Evolutionary conservation across 2,888 invertebrate species (phyloP).

Genomic region (Stegana nigrithorax): DNA sequence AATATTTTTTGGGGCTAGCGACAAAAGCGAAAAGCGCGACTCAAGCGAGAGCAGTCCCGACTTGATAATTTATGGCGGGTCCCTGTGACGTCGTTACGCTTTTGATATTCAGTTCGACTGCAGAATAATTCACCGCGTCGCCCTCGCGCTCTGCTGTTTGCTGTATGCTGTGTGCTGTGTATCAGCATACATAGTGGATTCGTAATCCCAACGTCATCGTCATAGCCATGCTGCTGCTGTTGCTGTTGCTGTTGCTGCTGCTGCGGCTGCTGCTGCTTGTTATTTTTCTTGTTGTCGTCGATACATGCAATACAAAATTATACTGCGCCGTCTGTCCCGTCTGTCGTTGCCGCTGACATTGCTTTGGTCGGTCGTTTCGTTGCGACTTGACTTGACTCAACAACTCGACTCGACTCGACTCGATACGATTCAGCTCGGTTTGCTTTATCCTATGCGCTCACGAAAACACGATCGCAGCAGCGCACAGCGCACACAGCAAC

Average conservation of each 20-base stretch:
- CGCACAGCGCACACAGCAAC: too few relatives aligned
- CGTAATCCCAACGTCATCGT: too few relatives aligned
- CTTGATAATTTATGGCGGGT: constrained; percentile 66
- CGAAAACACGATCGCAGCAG: constrained; percentile 39
- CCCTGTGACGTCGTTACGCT: constrained; percentile 64
- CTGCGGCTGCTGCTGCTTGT: neutral
- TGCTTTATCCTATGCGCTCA: constrained; percentile 59
- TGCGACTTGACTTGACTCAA: neutral
- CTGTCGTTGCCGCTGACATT: neutral
- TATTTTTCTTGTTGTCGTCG: too few relatives aligned
- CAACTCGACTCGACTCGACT: neutral
- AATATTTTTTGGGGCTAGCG: too few relatives aligned
- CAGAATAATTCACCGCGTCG: constrained; percentile 52
- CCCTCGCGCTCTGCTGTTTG: constrained; percentile 18
- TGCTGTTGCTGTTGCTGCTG: neutral
- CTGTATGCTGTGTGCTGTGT: too few relatives aligned
- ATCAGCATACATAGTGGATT: too few relatives aligned
- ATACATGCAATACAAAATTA: constrained; percentile 52
- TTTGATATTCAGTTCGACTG: constrained; percentile 58
- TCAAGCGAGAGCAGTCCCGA: too few relatives aligned
- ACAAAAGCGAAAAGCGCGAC: too few relatives aligned
- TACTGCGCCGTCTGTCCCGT: constrained; percentile 44
- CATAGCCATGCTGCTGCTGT: neutral
- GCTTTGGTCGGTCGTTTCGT: constrained; percentile 18
- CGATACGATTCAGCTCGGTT: constrained; percentile 25